Conservation (phyloP, 2,888 invertebrate genomes). For the Phyto melanocephala region DNA sequence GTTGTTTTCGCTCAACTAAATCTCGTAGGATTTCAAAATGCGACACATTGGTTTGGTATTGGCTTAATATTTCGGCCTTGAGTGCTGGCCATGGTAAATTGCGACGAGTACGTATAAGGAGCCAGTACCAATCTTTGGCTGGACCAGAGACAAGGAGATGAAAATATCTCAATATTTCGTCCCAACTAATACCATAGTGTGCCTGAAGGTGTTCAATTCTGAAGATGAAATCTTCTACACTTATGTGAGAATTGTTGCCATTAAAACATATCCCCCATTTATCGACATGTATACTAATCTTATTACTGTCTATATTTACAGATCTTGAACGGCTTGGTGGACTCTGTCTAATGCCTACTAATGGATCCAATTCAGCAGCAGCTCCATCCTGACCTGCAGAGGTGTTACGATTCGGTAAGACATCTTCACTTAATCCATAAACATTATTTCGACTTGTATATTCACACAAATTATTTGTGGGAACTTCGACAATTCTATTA, state of each 20-base stretch:
- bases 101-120: background rate
- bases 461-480: too few relatives aligned
- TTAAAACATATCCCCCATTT: slow-evolving; percentile 33
- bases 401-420: too few relatives aligned
- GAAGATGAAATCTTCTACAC: slow-evolving; percentile 36
- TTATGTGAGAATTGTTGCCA: background rate
- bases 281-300: slow-evolving; percentile 26
- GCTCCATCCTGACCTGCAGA: too few relatives aligned
- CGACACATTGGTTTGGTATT: slow-evolving; percentile 6
- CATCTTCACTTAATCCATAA: too few relatives aligned
- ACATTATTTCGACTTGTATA: too few relatives aligned
- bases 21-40: slow-evolving; percentile 43
- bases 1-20: slow-evolving; percentile 28
- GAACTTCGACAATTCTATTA: too few relatives aligned
- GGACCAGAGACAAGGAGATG: slow-evolving; percentile 4
- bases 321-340: too few relatives aligned
- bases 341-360: too few relatives aligned
- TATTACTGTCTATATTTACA: too few relatives aligned
- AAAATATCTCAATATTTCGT: slow-evolving; percentile 10
- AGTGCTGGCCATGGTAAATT: slow-evolving; percentile 16
- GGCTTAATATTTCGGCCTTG: background rate
- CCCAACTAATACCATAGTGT: slow-evolving; percentile 8
- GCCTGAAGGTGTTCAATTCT: slow-evolving; percentile 24
- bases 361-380: too few relatives aligned
- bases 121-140: slow-evolving; percentile 47